A percentile compares a stretch with the other conserved stretches of the same genome.
Conservation (phyloP, 2,113 vertebrate genomes). For the Gobiocypris rarus region DNA sequence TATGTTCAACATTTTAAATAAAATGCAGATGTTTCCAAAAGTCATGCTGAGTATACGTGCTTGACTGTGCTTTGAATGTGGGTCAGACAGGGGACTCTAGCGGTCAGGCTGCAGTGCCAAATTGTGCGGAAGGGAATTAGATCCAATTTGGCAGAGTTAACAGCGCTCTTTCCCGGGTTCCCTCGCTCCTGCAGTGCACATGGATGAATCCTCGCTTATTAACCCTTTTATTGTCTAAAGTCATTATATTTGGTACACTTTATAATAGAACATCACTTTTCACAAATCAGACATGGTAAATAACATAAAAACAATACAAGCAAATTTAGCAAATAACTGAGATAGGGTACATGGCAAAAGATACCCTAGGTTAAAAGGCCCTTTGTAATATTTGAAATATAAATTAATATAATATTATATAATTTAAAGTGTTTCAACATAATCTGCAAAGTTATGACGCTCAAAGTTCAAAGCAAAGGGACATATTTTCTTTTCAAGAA, state of each 20-base stretch:
- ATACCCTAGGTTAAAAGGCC: no score
- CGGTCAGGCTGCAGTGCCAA: constrained; percentile 48
- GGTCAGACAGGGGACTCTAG: constrained; percentile 44
- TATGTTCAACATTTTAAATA: not conserved
- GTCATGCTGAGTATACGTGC: not conserved
- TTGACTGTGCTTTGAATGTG: constrained; percentile 44
- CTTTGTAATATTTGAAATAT: no score
- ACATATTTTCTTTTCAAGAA: no score
- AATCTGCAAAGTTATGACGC: no score
- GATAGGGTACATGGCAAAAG: no score
- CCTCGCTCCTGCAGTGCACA: constrained; percentile 16
- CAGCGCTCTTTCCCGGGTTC: constrained; percentile 19
- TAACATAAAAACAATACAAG: not conserved
- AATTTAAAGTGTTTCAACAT: no score
- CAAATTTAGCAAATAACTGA: no score
- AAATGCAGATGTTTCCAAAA: not conserved
- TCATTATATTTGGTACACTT: not conserved
- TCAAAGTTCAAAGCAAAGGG: no score
- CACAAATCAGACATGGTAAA: not conserved
- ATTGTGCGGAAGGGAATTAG: constrained; percentile 51
- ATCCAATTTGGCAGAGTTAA: constrained; percentile 38
- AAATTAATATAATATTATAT: no score
- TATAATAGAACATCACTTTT: not conserved
- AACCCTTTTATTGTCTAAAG: constrained; percentile 5
- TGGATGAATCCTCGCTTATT: constrained; percentile 18